Conservation (phyloP, 2,113 vertebrate genomes). For the Spilogale gracilis region DNA sequence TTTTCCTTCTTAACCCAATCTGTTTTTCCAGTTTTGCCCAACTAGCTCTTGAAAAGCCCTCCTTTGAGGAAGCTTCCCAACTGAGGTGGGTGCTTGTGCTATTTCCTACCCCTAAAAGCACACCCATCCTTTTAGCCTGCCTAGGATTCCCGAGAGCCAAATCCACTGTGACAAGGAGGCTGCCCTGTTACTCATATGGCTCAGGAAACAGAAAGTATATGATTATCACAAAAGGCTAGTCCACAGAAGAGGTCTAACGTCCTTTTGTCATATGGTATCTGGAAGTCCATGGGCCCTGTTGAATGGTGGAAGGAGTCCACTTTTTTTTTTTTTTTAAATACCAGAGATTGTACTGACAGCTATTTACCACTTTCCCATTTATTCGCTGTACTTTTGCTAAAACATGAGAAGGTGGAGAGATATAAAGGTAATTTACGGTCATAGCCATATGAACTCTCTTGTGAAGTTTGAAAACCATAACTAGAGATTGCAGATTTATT, state of each 20-base stretch:
- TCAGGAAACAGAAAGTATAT: conserved; percentile 21
- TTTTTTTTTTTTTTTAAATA: conserved; percentile 23
- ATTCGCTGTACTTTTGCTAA: conserved; percentile 28
- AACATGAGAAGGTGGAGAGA: neutral
- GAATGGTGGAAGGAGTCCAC: neutral
- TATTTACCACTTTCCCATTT: neutral
- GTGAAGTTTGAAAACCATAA: conserved; percentile 31
- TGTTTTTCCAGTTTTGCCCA: conserved; percentile 70
- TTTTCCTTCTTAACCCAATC: conserved; percentile 80
- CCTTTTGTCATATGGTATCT: neutral
- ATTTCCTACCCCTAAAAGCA: conserved; percentile 62
- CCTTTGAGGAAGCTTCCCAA: conserved; percentile 64
- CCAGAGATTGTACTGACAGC: neutral
- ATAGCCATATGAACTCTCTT: neutral
- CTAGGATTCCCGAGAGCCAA: conserved; percentile 26
- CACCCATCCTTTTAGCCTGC: neutral
- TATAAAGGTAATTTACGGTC: conserved; percentile 41
- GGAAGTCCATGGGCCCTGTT: neutral
- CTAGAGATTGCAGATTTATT: conserved; percentile 12
- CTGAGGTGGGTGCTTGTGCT: conserved; percentile 48
- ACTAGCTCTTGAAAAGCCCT: conserved; percentile 59
- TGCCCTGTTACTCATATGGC: neutral
- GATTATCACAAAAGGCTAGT: neutral
- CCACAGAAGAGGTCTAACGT: neutral
- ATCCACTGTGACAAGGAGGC: neutral